Conservation (phyloP, 1,140 invertebrate species). For the Atta colombica region DNA sequence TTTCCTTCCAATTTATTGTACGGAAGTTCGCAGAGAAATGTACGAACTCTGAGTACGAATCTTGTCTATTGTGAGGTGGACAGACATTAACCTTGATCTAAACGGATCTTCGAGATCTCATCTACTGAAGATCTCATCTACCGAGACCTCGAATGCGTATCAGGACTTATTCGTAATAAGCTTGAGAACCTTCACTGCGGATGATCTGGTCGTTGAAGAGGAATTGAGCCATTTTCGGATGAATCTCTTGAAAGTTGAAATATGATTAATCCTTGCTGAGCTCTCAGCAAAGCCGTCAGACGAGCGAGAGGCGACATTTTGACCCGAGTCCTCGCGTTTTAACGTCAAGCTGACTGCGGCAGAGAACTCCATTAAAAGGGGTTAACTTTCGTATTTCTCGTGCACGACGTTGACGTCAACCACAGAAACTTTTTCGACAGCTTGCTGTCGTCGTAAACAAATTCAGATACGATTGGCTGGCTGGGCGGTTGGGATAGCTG, state of each 20-base stretch:
- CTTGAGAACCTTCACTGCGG: not conserved
- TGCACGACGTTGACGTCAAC: slow-evolving; percentile 23
- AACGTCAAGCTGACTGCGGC: not conserved
- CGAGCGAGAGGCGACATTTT: not conserved
- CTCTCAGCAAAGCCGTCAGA: not conserved
- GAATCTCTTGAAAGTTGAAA: slow-evolving; percentile 41
- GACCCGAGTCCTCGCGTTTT: not conserved
- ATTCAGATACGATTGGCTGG: slow-evolving; percentile 62
- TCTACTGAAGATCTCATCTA: not conserved
- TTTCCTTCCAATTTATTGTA: slow-evolving; percentile 35
- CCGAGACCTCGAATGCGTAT: not conserved
- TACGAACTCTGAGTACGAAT: slow-evolving; percentile 5
- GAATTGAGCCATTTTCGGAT: not conserved
- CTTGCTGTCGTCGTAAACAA: slow-evolving; percentile 61
- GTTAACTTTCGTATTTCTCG: slow-evolving; percentile 57
- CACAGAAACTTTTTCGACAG: slow-evolving; percentile 59
- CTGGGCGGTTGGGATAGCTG: slow-evolving; percentile 37
- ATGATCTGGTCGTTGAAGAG: not conserved
- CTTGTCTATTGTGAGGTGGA: slow-evolving; percentile 24
- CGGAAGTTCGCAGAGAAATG: not conserved
- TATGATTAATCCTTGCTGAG: slow-evolving; percentile 1
- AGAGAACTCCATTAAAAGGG: slow-evolving; percentile 48
- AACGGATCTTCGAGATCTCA: not conserved
- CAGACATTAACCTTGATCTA: slow-evolving; percentile 39
- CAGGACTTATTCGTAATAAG: not conserved